Evolutionary conservation across 2,113 vertebrate species (phyloP).

Genomic region (Lagenorhynchus albirostris): DNA sequence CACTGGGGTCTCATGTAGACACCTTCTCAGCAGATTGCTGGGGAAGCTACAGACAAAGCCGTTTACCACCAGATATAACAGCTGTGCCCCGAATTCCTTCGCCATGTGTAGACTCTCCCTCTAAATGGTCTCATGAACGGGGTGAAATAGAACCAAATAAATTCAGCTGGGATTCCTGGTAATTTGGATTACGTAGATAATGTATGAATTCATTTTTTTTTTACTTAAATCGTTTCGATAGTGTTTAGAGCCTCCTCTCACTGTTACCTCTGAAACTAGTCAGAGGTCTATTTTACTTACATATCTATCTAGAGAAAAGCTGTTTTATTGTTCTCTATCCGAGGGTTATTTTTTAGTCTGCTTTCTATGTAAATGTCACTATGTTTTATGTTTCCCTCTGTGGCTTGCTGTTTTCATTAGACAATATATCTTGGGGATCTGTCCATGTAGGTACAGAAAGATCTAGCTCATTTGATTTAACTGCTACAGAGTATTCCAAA

Average conservation of each 20-base stretch:
- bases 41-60: not conserved
- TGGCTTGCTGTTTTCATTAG: conserved; percentile 13
- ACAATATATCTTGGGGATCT: not conserved
- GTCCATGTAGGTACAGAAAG: not conserved
- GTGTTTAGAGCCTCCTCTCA: not conserved
- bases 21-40: not conserved
- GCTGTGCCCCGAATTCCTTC: not conserved
- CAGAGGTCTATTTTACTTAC: not conserved
- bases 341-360: not conserved
- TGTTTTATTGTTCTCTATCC: not conserved
- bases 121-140: not conserved
- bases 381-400: not conserved
- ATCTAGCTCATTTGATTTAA: not conserved
- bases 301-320: not conserved
- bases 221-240: not conserved
- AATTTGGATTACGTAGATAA: not conserved
- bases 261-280: not conserved
- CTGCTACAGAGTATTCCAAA: not conserved
- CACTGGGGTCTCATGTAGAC: accelerated
- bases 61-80: not conserved
- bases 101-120: accelerated
- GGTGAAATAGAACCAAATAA: not conserved
- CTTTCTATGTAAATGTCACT: not conserved
- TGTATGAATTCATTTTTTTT: not conserved
- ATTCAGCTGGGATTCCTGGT: not conserved